A percentile compares a stretch with the other conserved stretches of the same genome.
phyloP scores from a whole-genome alignment of 2,113 vertebrate species.

The Gnathonemus echidnorhynchus region DNA sequence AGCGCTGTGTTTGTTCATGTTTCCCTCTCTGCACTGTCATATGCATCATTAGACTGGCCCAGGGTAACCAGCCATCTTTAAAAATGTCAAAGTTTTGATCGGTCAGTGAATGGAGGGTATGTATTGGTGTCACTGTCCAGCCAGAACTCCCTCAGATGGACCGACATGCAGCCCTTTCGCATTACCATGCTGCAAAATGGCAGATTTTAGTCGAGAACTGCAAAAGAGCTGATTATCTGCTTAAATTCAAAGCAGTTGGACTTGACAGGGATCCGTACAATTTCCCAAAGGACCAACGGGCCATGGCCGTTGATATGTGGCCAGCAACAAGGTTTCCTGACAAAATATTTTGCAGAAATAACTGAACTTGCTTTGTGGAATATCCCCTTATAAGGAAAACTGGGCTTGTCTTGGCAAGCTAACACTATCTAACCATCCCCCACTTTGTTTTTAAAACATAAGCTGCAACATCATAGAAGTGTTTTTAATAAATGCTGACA shows the following conservation, averaged over 20 bases:
- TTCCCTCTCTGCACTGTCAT: background rate
- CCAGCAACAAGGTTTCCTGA: background rate
- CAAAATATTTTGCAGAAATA: background rate
- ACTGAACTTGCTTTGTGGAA: background rate
- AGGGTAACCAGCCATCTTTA: background rate
- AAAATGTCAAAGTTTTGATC: background rate
- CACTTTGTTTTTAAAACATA: background rate
- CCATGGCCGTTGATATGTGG: background rate
- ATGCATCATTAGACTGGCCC: background rate
- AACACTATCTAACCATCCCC: background rate
- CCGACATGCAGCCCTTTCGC: background rate
- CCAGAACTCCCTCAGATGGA: background rate
- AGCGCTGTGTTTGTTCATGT: background rate
- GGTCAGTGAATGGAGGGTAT: background rate
- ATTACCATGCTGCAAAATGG: background rate
- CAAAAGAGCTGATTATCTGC: background rate
- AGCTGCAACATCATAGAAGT: background rate
- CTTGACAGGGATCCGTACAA: background rate
- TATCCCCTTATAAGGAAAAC: background rate
- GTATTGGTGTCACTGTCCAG: background rate
- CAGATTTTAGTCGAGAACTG: background rate
- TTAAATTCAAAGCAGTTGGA: background rate
- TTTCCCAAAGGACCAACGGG: background rate
- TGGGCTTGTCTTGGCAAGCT: background rate
- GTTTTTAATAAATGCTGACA: background rate